Conservation (phyloP, 35 echinoderm and acorn worm genomes). For the Eucidaris tribuloides region DNA sequence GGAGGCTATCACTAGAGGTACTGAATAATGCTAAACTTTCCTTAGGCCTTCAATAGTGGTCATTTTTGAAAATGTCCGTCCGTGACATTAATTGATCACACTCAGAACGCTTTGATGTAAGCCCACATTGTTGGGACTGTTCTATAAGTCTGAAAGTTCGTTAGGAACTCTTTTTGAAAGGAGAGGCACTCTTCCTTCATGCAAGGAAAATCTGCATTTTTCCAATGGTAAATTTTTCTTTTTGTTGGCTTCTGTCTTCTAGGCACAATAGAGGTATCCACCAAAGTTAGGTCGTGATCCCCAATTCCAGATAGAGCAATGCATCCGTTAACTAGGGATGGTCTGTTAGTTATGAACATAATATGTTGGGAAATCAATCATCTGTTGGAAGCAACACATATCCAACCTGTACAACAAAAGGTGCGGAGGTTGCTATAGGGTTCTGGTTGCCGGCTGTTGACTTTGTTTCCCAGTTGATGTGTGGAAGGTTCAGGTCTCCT, state of each 20-base stretch:
- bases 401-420: slow-evolving; percentile 4
- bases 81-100: no score
- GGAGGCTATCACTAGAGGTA: no score
- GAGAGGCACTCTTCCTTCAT: background rate
- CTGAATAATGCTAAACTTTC: no score
- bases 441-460: background rate
- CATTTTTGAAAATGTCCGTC: no score
- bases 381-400: slow-evolving; percentile 25
- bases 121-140: no score
- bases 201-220: background rate
- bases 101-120: no score
- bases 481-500: slow-evolving; percentile 30
- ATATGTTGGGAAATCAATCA: slow-evolving; percentile 27
- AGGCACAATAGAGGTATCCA: background rate
- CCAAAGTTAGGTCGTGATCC: slow-evolving; percentile 27
- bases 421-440: background rate
- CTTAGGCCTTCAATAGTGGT: no score
- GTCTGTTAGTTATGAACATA: slow-evolving; percentile 22
- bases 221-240: slow-evolving; percentile 25
- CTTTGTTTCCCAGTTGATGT: slow-evolving; percentile 20
- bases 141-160: no score
- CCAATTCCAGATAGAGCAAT: background rate
- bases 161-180: background rate
- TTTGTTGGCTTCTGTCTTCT: slow-evolving; percentile 8
- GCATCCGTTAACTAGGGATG: slow-evolving; percentile 9